A percentile compares a stretch with the other conserved stretches of the same genome.
These are phyloP conservation scores for Sigmodon hispidus DNA, from an alignment of 2,113 vertebrate species.

Conservation along the genomic window DNA sequence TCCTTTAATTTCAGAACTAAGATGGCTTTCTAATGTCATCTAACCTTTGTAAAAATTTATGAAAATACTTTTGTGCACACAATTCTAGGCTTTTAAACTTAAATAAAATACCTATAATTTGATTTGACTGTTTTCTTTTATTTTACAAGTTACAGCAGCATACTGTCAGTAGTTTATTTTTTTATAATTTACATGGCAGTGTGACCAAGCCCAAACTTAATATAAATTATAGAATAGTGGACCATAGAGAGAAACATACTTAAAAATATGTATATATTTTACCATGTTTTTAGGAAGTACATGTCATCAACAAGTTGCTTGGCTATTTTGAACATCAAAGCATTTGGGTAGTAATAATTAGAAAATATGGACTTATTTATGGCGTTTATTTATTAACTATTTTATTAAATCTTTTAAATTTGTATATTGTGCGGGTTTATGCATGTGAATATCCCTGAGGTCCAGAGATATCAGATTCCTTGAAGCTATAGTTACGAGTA, in stretches of 20 bases:
- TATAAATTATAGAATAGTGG: conserved; percentile 8
- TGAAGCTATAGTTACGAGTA: not conserved
- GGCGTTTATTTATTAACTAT: not conserved
- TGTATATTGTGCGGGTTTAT: not conserved
- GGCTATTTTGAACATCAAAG: not conserved
- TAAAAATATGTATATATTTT: not conserved
- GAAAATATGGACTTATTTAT: not conserved
- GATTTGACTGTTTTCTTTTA: not conserved
- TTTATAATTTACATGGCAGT: not conserved
- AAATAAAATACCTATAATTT: not conserved
- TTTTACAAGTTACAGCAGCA: not conserved
- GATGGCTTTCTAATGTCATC: not conserved
- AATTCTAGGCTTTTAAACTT: conserved; percentile 4
- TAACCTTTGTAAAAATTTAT: not conserved
- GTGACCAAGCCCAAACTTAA: not conserved
- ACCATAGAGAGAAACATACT: not conserved
- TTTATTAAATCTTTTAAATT: not conserved
- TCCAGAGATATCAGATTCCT: not conserved
- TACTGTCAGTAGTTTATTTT: not conserved
- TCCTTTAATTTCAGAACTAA: not conserved
- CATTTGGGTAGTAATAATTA: not conserved
- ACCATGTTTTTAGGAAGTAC: not conserved
- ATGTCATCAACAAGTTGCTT: not conserved
- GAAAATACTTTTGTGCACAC: not conserved
- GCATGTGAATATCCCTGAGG: not conserved